Base-by-base conservation (phyloP, 2,113 vertebrate genomes). In the Cebus imitator region DNA sequence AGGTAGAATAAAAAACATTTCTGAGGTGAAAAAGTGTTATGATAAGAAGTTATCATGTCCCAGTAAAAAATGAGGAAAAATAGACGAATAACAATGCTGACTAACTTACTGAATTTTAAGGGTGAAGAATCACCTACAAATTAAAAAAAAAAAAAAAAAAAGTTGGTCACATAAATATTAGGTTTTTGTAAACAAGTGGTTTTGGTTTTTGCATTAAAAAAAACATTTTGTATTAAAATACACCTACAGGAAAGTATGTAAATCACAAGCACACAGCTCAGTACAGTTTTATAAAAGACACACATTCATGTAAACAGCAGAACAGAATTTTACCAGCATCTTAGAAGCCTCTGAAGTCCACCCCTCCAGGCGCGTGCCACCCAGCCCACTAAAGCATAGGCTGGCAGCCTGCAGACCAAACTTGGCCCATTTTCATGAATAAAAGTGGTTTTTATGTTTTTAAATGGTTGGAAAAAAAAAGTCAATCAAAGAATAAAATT, bases 151-250 rank as follows among this genome's bases (percentile, higher is more conserved):
- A 43, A 43, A 61, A 64, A 32, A 32, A 82, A 55, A 91, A 81
- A 73, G 30, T 61, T 87, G 14, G 23, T 86, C 58, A 70, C 48
- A 57, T 30, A 27, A 40, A 40, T 32, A 76, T 32, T 86, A 52
- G 9, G 14, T 66, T 87, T 72, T 95, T 84, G 9, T 16, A 58
- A 75, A 35, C 2, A 61, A 78, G 43, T 37, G 48, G 58, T 82
- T 30, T 45, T 12, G 17, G 17, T 35, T 35, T 66, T 68, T 68
- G 14, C 23, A 66, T 40, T 82, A 48, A 48, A 48, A 48, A 27
- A 87, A 83, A 50, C 66, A 20, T 37, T 92, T 68, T 87, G 87
- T 57, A 94, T 89, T 86, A 55, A 90, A 90, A 66, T 45, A 57
- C 16, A 50, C 17, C 6, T 76, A 45, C 20, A 55, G 52, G 21